A percentile compares a stretch with the other conserved stretches of the same genome.
phyloP scores from a whole-genome alignment of 2,888 invertebrate species.

The Agrotis clavis region DNA sequence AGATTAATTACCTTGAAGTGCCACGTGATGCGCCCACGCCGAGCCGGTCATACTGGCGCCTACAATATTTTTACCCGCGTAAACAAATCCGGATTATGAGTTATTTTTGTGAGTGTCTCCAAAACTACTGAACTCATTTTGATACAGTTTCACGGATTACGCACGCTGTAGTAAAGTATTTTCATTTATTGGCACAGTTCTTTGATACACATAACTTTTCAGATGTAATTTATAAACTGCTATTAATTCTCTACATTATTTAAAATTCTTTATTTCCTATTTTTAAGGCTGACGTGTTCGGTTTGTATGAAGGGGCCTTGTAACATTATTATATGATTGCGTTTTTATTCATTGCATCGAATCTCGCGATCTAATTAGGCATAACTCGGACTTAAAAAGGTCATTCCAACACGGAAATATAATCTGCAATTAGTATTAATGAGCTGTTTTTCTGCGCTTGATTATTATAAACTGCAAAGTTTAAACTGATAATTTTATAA shows the following conservation, averaged over 20 bases:
- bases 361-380: constrained; percentile 42
- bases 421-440: constrained; percentile 36
- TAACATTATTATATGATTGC: constrained; percentile 35
- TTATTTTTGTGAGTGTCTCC: constrained; percentile 47
- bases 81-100: constrained; percentile 50
- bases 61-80: constrained; percentile 45
- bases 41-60: constrained; percentile 31
- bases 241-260: constrained; percentile 6
- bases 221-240: constrained; percentile 27
- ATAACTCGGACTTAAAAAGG: constrained; percentile 43
- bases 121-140: constrained; percentile 43
- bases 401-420: constrained; percentile 47
- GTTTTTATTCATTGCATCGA: constrained; percentile 50
- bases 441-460: neutral
- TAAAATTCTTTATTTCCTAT: constrained; percentile 23
- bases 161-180: constrained; percentile 44
- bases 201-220: constrained; percentile 31
- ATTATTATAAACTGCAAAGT: neutral
- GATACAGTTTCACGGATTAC: constrained; percentile 40
- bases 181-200: constrained; percentile 47
- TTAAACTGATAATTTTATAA: neutral
- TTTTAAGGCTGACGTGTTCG: constrained; percentile 22
- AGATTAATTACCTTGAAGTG: constrained; percentile 47
- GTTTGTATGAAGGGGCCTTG: constrained; percentile 41
- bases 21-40: constrained; percentile 46